Evolutionary conservation across 2,888 invertebrate species (phyloP), one percentile per base, ranked within the genome.

Genomic region (Tetragonula carbonaria): DNA sequence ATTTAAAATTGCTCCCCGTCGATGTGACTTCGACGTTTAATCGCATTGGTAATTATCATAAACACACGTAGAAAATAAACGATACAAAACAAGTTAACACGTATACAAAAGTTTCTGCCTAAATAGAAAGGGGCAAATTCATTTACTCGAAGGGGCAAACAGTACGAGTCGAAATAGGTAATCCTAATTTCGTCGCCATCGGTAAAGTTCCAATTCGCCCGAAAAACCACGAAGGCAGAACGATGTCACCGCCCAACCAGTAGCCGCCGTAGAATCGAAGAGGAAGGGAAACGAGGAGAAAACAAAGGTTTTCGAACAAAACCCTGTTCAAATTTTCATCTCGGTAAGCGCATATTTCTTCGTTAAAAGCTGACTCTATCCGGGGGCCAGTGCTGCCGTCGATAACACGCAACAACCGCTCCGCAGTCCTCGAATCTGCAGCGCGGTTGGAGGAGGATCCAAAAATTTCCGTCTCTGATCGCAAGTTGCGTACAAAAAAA

Each of bases 331-430:
- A 71, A 71, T 71, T 80, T 80, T 63, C 81, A 70, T 80, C 63
- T 63, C 73, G 66, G 63, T 80, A 74, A 81, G 63, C 82, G 70
- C 67, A 18, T 71, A 71, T 57, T 71, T 73, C 62, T 73, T 73
- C 59, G 59, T 50, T 62, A 62, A 73, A 73, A 73, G 45, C 59
- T 50, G 45, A 23, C 59, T 18, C 28, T 45, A 59, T 73, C 59
- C 1, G 38, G 38, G 38, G 13, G 4, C 2, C 55, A 55, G n/a
- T 14, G 8, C 18, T 18, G 68, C 33, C 55, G 57, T 73, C 72
- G 72, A 38, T 71, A 71, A 71, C 71, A 16, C n/a, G 55, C 38
- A 71, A 55, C 71, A 57, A 11, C 55, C 6, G 33, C 57, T 57
- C 50, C 50, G 6, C 2, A 67, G 13, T 6, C 50, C 45, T 45